phyloP scores from a whole-genome alignment of 2,797 vertebrate genomes.

The Pipistrellus pygmaeus region DNA sequence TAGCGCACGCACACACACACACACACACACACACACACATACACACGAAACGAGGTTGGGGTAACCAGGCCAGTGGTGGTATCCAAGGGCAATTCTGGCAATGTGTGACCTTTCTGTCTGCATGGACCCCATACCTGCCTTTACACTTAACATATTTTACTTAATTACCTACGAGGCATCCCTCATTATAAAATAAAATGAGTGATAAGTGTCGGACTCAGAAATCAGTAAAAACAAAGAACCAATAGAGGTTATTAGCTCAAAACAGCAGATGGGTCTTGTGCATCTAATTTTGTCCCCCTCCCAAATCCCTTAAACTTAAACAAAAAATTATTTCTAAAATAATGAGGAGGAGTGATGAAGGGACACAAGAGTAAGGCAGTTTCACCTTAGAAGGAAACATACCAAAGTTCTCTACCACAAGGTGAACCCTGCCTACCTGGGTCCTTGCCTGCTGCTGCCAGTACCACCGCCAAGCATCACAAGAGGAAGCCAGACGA shows the following conservation, averaged over 20 bases:
- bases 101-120: background rate
- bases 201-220: background rate
- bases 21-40: background rate
- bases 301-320: constrained; percentile 37
- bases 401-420: background rate
- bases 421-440: background rate
- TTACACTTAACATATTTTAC: background rate
- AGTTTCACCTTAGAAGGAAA: constrained; percentile 17
- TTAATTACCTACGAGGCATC: constrained; percentile 39
- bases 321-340: background rate
- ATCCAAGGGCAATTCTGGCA: background rate
- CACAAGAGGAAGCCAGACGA: background rate
- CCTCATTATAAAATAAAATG: constrained; percentile 57
- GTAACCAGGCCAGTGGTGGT: background rate
- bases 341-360: background rate
- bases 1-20: background rate
- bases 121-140: background rate
- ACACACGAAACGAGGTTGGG: background rate
- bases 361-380: background rate
- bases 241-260: constrained; percentile 37
- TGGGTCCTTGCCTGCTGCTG: background rate
- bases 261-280: constrained; percentile 51
- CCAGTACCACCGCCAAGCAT: background rate
- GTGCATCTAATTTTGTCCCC: constrained; percentile 3
- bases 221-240: constrained; percentile 42